These are phyloP conservation scores for Chironomus striatipennis DNA, from an alignment of 1,140 invertebrate genomes.

Conservation along the genomic window DNA sequence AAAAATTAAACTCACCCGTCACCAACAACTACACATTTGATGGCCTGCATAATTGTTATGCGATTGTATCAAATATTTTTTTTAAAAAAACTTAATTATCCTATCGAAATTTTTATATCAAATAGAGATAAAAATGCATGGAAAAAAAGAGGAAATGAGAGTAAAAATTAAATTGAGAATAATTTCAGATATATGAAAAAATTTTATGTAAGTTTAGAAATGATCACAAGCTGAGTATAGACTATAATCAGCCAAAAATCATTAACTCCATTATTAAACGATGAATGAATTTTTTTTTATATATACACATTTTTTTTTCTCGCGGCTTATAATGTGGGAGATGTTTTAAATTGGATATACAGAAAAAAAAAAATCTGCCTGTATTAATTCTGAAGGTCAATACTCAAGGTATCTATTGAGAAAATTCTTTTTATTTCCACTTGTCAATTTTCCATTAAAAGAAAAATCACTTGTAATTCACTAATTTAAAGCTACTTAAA, in stretches of 20 bases:
- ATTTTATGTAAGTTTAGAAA: neutral
- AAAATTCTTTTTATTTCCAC: neutral
- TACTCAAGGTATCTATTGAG: neutral
- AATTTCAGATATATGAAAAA: neutral
- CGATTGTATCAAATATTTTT: constrained; percentile 17
- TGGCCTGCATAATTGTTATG: constrained; percentile 67
- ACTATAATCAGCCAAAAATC: neutral
- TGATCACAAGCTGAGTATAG: neutral
- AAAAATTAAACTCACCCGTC: constrained; percentile 65
- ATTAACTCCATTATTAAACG: neutral
- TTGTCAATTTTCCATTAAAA: neutral
- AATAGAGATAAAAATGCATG: no score
- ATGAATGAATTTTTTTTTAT: constrained; percentile 19
- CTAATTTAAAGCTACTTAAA: neutral
- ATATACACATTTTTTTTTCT: neutral
- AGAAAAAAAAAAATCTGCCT: constrained; percentile 16
- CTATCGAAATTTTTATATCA: no score
- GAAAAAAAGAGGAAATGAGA: neutral
- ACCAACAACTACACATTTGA: constrained; percentile 92
- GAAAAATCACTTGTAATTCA: neutral
- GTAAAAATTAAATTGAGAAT: neutral
- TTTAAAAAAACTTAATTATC: constrained; percentile 1
- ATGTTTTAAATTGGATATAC: constrained; percentile 22
- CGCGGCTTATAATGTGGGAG: constrained; percentile 20
- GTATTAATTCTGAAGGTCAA: constrained; percentile 17